Evolutionary conservation across 2,888 invertebrate genomes (phyloP).

Genomic region (Apamea epomidion): DNA sequence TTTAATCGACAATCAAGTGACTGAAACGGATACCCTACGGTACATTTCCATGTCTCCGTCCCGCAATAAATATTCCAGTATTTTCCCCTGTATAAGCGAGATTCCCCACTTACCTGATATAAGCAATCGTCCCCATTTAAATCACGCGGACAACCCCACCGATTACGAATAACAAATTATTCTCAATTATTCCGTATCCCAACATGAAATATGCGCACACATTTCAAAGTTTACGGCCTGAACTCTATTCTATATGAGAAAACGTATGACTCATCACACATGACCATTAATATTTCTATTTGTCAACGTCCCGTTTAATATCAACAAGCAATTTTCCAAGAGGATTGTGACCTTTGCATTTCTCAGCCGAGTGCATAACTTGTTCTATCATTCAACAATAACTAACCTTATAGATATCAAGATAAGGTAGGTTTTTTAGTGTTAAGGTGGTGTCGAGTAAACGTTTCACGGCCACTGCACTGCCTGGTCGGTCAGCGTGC

Average conservation of each 20-base stretch:
- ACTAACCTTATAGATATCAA: slow-evolving; percentile 32
- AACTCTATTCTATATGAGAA: slow-evolving; percentile 19
- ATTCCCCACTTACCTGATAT: neutral
- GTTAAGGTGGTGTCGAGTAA: slow-evolving; percentile 51
- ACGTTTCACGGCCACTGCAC: slow-evolving; percentile 78
- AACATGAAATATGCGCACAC: slow-evolving; percentile 58
- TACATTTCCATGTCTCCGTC: neutral
- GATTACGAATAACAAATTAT: slow-evolving; percentile 57
- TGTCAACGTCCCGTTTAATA: slow-evolving; percentile 67
- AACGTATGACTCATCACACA: slow-evolving; percentile 47
- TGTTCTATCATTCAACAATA: slow-evolving; percentile 42
- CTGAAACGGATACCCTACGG: neutral
- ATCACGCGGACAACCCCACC: slow-evolving; percentile 19
- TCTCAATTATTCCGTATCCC: slow-evolving; percentile 42
- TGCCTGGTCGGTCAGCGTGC: slow-evolving; percentile 65
- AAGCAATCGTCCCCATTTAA: slow-evolving; percentile 37
- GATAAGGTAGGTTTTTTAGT: slow-evolving; percentile 63
- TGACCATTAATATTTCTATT: slow-evolving; percentile 43
- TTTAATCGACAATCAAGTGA: neutral
- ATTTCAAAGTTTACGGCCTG: slow-evolving; percentile 28
- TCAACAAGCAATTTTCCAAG: slow-evolving; percentile 75
- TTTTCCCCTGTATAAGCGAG: neutral
- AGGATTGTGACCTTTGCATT: slow-evolving; percentile 76
- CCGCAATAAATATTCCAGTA: slow-evolving; percentile 14
- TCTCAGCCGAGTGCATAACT: slow-evolving; percentile 67